Conservation (phyloP, 2,888 invertebrate genomes). For the Dryomyza anilis region DNA sequence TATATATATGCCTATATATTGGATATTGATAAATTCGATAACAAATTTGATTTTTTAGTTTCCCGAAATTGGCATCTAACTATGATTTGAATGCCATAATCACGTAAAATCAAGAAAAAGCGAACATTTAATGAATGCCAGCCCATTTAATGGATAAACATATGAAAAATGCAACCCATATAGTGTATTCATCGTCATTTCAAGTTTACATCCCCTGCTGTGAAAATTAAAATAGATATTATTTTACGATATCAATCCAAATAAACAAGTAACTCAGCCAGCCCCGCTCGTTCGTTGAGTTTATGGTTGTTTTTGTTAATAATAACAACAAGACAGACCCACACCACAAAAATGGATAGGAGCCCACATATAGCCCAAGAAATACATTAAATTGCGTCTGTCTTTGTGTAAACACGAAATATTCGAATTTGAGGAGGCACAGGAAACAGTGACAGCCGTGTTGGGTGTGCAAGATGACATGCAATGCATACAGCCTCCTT, state of each 20-base stretch:
- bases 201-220: conserved; percentile 18
- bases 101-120: too few species aligned
- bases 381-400: neutral
- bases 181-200: neutral
- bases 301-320: neutral
- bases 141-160: too few species aligned
- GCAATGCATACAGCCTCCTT: neutral
- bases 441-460: too few species aligned
- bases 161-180: too few species aligned
- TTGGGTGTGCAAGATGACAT: neutral
- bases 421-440: neutral
- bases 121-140: too few species aligned
- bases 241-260: neutral
- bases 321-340: neutral
- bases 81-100: too few species aligned
- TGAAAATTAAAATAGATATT: conserved; percentile 20
- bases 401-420: conserved; percentile 3
- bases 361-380: conserved; percentile 1
- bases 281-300: neutral
- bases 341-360: neutral
- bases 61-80: too few species aligned
- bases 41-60: too few species aligned
- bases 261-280: too few species aligned
- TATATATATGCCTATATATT: too few species aligned
- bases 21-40: too few species aligned